phyloP scores from a whole-genome alignment of 2,113 vertebrate species.

The Vidua chalybeata region DNA sequence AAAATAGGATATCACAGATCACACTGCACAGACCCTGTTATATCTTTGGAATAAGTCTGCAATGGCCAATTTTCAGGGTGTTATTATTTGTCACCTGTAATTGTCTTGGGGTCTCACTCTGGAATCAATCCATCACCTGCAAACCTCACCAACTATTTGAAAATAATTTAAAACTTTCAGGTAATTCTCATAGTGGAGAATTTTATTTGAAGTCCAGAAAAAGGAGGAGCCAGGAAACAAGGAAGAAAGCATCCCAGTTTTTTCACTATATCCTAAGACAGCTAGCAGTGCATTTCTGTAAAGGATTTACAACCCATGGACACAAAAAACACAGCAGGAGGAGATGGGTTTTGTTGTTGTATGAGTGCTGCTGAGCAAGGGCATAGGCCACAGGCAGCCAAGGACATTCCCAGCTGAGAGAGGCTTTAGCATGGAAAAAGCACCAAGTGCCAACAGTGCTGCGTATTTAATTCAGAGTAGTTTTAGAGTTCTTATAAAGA shows the following conservation, averaged over 20 bases:
- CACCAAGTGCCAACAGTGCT: background rate
- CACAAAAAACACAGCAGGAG: background rate
- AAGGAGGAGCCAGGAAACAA: background rate
- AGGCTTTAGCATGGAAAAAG: background rate
- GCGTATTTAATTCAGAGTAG: background rate
- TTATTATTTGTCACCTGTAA: background rate
- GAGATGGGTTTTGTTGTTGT: background rate
- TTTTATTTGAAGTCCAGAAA: background rate
- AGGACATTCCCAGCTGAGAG: background rate
- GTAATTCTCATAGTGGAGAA: background rate
- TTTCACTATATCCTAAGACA: background rate
- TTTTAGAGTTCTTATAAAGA: background rate
- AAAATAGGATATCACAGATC: fast-evolving
- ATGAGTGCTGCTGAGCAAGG: background rate
- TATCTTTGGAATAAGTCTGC: background rate
- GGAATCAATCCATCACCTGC: background rate
- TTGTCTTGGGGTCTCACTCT: too few species aligned
- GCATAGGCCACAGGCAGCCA: background rate
- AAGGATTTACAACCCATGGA: background rate
- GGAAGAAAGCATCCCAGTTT: background rate
- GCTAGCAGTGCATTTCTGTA: background rate
- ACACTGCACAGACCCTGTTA: fast-evolving
- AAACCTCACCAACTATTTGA: background rate
- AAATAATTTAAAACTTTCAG: background rate
- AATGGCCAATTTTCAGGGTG: fast-evolving